Evolutionary conservation across 2,797 vertebrate species (phyloP).

Genomic region (Alcedo quadribrachys): DNA sequence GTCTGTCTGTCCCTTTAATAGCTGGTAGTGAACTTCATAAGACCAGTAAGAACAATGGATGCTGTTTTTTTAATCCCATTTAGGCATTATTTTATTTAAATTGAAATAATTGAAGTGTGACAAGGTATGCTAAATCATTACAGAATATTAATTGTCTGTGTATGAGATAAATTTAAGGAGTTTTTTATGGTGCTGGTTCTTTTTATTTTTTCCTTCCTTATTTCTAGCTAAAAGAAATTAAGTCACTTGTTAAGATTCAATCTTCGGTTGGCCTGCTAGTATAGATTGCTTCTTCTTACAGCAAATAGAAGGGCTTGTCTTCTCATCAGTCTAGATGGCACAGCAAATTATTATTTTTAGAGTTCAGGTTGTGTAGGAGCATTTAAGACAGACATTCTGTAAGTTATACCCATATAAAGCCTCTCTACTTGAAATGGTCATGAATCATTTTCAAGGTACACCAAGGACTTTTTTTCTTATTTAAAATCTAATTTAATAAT

Average conservation of each 20-base stretch:
- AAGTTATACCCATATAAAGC: background rate
- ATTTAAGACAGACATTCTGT: background rate
- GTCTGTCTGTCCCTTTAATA: background rate
- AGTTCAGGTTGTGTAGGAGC: background rate
- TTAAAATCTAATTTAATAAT: conserved; percentile 4
- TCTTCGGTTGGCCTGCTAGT: background rate
- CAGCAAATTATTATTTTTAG: conserved; percentile 7
- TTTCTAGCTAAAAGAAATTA: background rate
- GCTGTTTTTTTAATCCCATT: background rate
- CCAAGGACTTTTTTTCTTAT: background rate
- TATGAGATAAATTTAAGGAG: background rate
- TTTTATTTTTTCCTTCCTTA: background rate
- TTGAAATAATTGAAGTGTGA: background rate
- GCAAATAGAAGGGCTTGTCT: background rate
- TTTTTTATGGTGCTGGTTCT: background rate
- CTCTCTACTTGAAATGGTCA: background rate
- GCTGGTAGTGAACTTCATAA: background rate
- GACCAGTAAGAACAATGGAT: background rate
- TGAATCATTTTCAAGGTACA: background rate
- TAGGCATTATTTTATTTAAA: background rate
- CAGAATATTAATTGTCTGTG: background rate
- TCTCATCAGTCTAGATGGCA: background rate
- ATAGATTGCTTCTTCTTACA: background rate
- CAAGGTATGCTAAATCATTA: background rate
- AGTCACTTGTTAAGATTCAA: background rate